Percentiles rank a stretch among this genome's conserved stretches.
Evolutionary conservation across 2,797 vertebrate genomes (phyloP).

Genomic region (Ciconia nigra): DNA sequence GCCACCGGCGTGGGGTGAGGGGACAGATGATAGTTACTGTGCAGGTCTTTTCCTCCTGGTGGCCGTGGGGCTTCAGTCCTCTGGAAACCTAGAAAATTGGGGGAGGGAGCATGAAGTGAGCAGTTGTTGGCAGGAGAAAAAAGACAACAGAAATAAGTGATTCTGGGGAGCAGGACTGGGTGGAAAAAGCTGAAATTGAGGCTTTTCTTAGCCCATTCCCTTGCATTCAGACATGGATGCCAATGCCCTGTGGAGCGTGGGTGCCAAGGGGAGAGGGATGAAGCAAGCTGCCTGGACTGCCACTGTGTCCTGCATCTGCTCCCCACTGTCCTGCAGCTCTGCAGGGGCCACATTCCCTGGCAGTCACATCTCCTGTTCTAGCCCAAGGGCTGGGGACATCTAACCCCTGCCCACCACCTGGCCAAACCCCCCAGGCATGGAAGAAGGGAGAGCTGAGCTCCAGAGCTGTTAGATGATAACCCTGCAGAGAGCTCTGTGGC

Average conservation of each 20-base stretch:
- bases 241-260: background rate
- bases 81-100: conserved; percentile 62
- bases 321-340: background rate
- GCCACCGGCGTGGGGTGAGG: rapidly evolving
- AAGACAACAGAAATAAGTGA: background rate
- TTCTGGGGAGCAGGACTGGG: background rate
- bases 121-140: background rate
- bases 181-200: background rate
- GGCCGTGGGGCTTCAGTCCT: conserved; percentile 45
- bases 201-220: background rate
- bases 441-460: background rate
- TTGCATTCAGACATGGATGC: rapidly evolving
- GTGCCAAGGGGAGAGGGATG: background rate
- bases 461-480: background rate
- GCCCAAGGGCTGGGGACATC: rapidly evolving
- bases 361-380: background rate
- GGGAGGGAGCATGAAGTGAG: background rate
- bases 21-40: conserved; percentile 20
- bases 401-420: background rate
- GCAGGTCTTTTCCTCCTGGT: conserved; percentile 67
- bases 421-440: background rate
- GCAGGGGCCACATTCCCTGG: background rate
- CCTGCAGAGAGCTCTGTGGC: background rate
- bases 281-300: too few relatives aligned
- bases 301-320: background rate